Conservation (phyloP, 2,888 invertebrate species). For the Oxycera nigricornis region DNA sequence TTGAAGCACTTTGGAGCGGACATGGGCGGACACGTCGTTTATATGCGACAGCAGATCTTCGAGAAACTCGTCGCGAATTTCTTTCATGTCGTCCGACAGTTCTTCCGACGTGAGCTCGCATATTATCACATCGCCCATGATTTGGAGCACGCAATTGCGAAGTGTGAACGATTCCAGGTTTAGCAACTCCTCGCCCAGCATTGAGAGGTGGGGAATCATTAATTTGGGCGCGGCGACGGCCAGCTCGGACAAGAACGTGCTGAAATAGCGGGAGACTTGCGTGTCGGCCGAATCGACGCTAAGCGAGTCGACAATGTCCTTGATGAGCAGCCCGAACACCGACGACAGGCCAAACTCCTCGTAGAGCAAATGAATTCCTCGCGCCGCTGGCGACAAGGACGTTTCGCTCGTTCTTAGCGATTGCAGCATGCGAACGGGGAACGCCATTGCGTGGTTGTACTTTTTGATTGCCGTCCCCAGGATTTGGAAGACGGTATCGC, state of each 20-base stretch:
- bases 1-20: slow-evolving; percentile 83
- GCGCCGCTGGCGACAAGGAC: slow-evolving; percentile 56
- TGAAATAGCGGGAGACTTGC: slow-evolving; percentile 57
- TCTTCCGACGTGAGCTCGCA: slow-evolving; percentile 77
- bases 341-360: slow-evolving; percentile 59
- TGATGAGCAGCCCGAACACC: slow-evolving; percentile 58
- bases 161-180: slow-evolving; percentile 69
- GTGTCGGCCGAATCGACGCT: slow-evolving; percentile 56
- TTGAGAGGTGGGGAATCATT: slow-evolving; percentile 60
- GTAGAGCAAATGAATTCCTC: slow-evolving; percentile 56
- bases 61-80: slow-evolving; percentile 79
- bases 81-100: slow-evolving; percentile 71
- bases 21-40: slow-evolving; percentile 83
- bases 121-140: slow-evolving; percentile 81
- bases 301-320: slow-evolving; percentile 58
- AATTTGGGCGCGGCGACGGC: slow-evolving; percentile 56
- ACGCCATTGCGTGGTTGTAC: slow-evolving; percentile 83
- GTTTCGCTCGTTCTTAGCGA: slow-evolving; percentile 60
- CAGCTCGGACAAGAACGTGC: slow-evolving; percentile 59
- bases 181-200: slow-evolving; percentile 58
- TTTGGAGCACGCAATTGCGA: slow-evolving; percentile 82
- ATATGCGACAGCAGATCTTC: slow-evolving; percentile 82
- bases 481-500: slow-evolving; percentile 78
- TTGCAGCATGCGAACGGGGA: slow-evolving; percentile 75
- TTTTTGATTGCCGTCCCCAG: slow-evolving; percentile 81